phyloP scores from a whole-genome alignment of 2,113 vertebrate genomes.

The Oreochromis niloticus region DNA sequence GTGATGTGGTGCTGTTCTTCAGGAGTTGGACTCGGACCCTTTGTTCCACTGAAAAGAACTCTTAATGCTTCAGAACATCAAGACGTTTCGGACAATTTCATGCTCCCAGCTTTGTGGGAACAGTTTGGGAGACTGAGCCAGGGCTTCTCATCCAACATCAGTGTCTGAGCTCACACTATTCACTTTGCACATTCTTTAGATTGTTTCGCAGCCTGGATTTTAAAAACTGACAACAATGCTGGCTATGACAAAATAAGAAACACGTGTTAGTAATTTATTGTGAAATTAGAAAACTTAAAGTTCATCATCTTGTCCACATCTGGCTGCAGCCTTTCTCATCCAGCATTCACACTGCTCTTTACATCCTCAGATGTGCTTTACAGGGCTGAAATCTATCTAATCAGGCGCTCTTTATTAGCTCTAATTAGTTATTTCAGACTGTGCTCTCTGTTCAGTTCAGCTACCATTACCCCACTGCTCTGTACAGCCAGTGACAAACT shows the following conservation, averaged over 20 bases:
- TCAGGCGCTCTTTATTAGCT: not conserved
- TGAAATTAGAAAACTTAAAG: not conserved
- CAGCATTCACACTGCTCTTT: not conserved
- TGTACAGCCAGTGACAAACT: not conserved
- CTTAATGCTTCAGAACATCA: not conserved
- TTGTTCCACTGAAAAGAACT: not conserved
- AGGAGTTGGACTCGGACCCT: not conserved
- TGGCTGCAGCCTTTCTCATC: not conserved
- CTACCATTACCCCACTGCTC: not conserved
- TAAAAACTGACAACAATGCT: not conserved
- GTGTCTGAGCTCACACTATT: not conserved
- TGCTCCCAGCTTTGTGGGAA: not conserved
- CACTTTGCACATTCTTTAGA: not conserved
- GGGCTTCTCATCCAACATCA: not conserved
- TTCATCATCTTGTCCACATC: not conserved
- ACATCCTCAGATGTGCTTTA: not conserved
- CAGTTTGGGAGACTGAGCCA: not conserved
- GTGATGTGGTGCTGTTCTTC: not conserved
- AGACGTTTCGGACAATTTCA: not conserved
- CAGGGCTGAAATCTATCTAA: not conserved
- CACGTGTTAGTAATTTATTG: not conserved
- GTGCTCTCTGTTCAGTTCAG: not conserved
- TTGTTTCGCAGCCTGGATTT: not conserved
- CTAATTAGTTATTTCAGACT: not conserved
- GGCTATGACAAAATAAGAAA: not conserved